Evolutionary conservation across 2,888 invertebrate genomes (phyloP), one percentile per base, ranked within the genome.

Genomic region (Agriopis aurantiaria): DNA sequence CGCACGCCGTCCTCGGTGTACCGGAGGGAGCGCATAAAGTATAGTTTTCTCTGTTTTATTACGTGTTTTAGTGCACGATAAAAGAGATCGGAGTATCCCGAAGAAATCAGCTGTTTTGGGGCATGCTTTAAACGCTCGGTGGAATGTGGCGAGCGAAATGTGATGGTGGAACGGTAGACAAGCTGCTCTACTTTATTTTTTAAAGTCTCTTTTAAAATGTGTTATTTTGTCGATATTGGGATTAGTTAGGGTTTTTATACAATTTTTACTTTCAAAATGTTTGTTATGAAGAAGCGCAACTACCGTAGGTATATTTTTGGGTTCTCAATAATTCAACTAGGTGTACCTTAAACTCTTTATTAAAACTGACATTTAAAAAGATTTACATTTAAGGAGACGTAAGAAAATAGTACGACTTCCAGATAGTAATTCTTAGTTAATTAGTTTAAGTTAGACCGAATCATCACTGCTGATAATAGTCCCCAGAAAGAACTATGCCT

Each of bases 41-140:
- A 93, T 92, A 91, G 91, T 92, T 91, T 90, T 95, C 95, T 94
- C 95, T 93, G 93, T 95, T 93, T 93, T 92, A 92, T 94, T 92
- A 88, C 90, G 88, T 88, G 89, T 91, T 92, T 91, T 89, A 90
- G 85, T 86, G 81, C 83, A 85, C 90, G 93, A 89, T 92, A 93
- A 94, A 94, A 90, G 93, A 94, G 94, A 91, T 82, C 88, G 86
- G 93, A 93, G 82, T 91, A 93, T 92, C 88, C 84, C 83, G 85
- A 87, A 86, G 89, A 91, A 92, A 95, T 95, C 95, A 95, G 94
- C 95, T 95, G 95, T 95, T 71, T 94, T 88, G 87, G 90, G 88
- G 92, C 90, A 92, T 93, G 93, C 93, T 93, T 93, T 91, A 92
- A 93, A 92, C 91, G 92, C 89, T 91, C 91, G 91, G 88, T 91